Evolutionary conservation across 2,797 vertebrate species (phyloP).

Genomic region (Iguana delicatissima): DNA sequence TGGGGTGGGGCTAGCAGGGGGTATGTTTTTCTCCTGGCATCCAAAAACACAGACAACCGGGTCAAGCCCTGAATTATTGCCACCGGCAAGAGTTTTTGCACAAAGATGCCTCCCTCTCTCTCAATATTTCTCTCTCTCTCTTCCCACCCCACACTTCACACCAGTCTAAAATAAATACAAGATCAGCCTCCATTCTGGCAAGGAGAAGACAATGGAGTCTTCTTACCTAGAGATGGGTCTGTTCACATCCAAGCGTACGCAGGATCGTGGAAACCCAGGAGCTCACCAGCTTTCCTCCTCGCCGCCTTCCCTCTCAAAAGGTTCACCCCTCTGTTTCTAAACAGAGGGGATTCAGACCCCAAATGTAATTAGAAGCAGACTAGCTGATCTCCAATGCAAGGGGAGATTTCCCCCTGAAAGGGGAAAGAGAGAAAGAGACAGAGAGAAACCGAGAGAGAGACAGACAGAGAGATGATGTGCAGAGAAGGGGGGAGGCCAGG

Average conservation of each 20-base stretch:
- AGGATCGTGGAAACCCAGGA: not conserved
- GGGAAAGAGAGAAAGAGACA: slow-evolving; percentile 21
- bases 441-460: not conserved
- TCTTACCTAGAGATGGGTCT: slow-evolving; percentile 58
- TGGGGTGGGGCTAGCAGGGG: no score
- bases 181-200: not conserved
- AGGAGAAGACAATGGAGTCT: not conserved
- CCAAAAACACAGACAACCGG: rapidly evolving
- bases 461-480: not conserved
- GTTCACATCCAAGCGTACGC: not conserved
- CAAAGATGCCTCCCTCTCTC: not conserved
- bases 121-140: rapidly evolving
- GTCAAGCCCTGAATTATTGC: no score
- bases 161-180: not conserved
- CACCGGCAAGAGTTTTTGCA: rapidly evolving
- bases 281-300: not conserved
- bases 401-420: slow-evolving; percentile 62
- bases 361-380: slow-evolving; percentile 47
- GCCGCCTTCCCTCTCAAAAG: not conserved
- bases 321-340: not conserved
- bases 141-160: no score
- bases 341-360: not conserved
- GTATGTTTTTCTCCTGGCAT: not conserved
- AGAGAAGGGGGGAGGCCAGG: not conserved
- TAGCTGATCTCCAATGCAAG: slow-evolving; percentile 61